A percentile compares a stretch with the other conserved stretches of the same genome.
These are phyloP conservation scores for Campopleginae sp. DNA, from an alignment of 2,888 invertebrate genomes.

Conservation along the genomic window DNA sequence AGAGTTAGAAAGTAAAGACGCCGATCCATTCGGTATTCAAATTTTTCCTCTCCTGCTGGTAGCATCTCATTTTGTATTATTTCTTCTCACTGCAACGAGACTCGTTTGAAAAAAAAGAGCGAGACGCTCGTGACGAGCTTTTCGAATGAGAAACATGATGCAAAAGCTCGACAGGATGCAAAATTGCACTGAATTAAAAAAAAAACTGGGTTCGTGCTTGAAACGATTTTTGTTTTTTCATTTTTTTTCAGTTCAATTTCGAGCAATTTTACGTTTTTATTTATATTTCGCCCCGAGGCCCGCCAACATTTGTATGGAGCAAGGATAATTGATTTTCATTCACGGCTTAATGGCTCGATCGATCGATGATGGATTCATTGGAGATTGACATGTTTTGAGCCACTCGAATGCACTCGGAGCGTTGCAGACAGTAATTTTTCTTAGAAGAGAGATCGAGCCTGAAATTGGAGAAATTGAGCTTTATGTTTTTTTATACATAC, in stretches of 20 bases:
- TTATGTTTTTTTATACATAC: background rate
- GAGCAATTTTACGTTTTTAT: too few relatives aligned
- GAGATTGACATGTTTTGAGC: background rate
- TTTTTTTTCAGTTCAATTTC: background rate
- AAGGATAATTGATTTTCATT: background rate
- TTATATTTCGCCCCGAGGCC: background rate
- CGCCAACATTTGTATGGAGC: background rate
- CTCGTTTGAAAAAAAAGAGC: background rate
- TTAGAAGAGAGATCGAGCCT: background rate
- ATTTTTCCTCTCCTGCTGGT: background rate
- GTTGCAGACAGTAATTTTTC: background rate
- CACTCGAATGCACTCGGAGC: background rate
- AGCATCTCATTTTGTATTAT: background rate
- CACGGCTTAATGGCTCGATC: background rate
- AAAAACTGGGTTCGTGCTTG: too few relatives aligned
- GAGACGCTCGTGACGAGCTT: background rate
- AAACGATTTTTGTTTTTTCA: too few relatives aligned
- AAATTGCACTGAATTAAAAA: too few relatives aligned
- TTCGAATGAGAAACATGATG: too few relatives aligned
- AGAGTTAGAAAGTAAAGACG: constrained; percentile 49
- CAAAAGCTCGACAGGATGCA: too few relatives aligned
- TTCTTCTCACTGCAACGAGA: background rate
- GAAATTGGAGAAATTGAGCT: background rate
- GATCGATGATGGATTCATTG: background rate
- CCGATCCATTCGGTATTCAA: background rate